Evolutionary conservation across 2,113 vertebrate genomes (phyloP), one percentile per base, ranked within the genome.

Genomic region (Heterotilapia buettikoferi): DNA sequence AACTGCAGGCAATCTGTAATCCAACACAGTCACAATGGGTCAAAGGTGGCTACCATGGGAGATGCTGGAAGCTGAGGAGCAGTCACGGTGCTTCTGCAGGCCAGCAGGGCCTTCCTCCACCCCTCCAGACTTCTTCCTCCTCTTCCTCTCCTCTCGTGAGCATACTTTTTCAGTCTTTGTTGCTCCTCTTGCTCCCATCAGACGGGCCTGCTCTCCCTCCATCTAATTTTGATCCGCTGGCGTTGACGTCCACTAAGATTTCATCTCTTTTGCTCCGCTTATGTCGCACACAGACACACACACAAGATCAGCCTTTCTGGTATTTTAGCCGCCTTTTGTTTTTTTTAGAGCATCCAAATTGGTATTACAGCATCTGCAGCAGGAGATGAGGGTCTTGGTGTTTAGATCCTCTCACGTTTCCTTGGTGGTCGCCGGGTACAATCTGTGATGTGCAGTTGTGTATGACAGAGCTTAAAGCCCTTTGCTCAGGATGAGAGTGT

Each of bases 61-160:
- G 88, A 31, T 53, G 18, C 56, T 80, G 89, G 91, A 89, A 26
- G 12, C 71, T 6, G 93, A 92, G 11, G 91, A 86, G 82, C 5
- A 7, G 14, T 87, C 91, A 2, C 5, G 76, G 24, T 40, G 81
- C 24, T 53, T 93, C 87, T 86, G 86, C 45, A 71, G 87, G 6
- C 31, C 19, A 1, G 21, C 4, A 13, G 61, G 66, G 43, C 43
- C 90, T 40, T 91, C 94, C 52, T 88, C 91, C 78, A 21, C 53
- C 29, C 13, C 18, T 26, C 50, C 88, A 5, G 61, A 57, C 10
- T 68, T 88, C 89, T 91, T 95, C 88, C 91, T 95, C 91, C 84
- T 95, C 93, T 93, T 95, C 93, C 91, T 93, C 92, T 95, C 93
- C 85, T 94, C 94, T 50, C 83, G 79, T 0, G 84, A 89, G 73